Conservation (phyloP, 2,797 vertebrate species). For the Syngnathus acus region DNA sequence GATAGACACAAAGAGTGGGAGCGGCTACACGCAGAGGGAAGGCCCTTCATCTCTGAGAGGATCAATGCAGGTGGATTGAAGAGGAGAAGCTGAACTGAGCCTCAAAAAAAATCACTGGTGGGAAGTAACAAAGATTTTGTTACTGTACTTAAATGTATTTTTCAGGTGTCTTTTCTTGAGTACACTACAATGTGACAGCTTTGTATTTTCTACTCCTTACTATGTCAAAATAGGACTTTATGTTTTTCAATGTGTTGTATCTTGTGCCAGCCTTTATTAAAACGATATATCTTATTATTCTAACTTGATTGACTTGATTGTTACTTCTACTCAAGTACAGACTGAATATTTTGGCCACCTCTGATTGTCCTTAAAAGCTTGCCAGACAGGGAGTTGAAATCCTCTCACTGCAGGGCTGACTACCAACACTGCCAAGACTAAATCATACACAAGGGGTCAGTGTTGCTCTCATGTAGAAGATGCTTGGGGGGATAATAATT, state of each 20-base stretch:
- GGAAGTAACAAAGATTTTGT: not conserved
- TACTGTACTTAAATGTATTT: not conserved
- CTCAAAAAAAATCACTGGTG: slow-evolving; percentile 13
- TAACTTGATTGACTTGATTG: no score
- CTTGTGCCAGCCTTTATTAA: no score
- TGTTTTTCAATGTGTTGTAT: no score
- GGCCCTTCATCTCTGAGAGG: slow-evolving; percentile 32
- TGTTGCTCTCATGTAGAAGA: slow-evolving; percentile 56
- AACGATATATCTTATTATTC: no score
- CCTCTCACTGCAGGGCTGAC: slow-evolving; percentile 12
- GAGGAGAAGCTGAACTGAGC: slow-evolving; percentile 9
- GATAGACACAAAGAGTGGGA: slow-evolving; percentile 32
- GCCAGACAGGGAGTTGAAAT: not conserved
- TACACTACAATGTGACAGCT: not conserved
- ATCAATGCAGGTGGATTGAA: slow-evolving; percentile 29
- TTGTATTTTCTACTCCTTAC: not conserved
- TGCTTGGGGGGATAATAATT: slow-evolving; percentile 26
- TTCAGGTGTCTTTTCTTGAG: not conserved
- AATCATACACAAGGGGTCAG: slow-evolving; percentile 63
- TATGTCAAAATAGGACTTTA: no score
- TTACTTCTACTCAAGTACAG: no score
- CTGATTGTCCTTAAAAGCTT: not conserved
- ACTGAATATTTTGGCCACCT: no score
- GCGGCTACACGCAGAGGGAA: slow-evolving; percentile 16
- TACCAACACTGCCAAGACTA: not conserved